These are phyloP conservation scores for Bombyx mori DNA, from an alignment of 1,140 invertebrate species.

Conservation along the genomic window ASM3026992v2 NC_085119.1:13154501-13155000, in stretches of 20 bases:
- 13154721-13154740: slow-evolving; percentile 90
- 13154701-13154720: slow-evolving; percentile 94
- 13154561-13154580: too few relatives aligned
- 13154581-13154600: too few relatives aligned
- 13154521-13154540: too few relatives aligned
- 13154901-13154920: slow-evolving; percentile 67
- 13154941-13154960: too few relatives aligned
- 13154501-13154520: too few relatives aligned
- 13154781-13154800: slow-evolving; percentile 82
- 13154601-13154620: too few relatives aligned
- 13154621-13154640: too few relatives aligned
- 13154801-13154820: slow-evolving; percentile 85
- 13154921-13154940: too few relatives aligned
- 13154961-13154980: too few relatives aligned
- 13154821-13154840: slow-evolving; percentile 89
- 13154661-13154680: slow-evolving; percentile 69
- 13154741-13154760: slow-evolving; percentile 87
- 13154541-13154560: too few relatives aligned
- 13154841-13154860: slow-evolving; percentile 90
- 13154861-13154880: slow-evolving; percentile 87
- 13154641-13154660: too few relatives aligned
- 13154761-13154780: slow-evolving; percentile 82
- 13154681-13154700: slow-evolving; percentile 92
- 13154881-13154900: slow-evolving; percentile 90
- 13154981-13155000: too few relatives aligned